A percentile compares a stretch with the other conserved stretches of the same genome.
These are phyloP conservation scores for Anarrhichthys ocellatus DNA, from an alignment of 2,113 vertebrate species.

Conservation along the genomic window DNA sequence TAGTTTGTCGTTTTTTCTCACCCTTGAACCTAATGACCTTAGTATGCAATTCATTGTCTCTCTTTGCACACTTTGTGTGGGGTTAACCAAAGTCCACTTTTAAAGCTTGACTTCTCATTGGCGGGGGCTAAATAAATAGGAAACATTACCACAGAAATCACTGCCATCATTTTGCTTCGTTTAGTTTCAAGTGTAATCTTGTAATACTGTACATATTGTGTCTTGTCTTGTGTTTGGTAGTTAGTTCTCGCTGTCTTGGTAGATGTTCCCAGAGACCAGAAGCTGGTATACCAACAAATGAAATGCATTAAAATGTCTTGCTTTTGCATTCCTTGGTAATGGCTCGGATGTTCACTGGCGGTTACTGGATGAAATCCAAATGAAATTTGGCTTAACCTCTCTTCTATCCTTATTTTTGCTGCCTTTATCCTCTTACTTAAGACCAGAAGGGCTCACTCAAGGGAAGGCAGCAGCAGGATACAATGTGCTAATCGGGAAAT, in stretches of 20 bases:
- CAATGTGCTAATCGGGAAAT: not conserved
- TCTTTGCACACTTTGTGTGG: not conserved
- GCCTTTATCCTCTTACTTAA: not conserved
- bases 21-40: not conserved
- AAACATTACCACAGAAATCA: not conserved
- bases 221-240: slow-evolving; percentile 4
- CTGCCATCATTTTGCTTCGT: not conserved
- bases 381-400: not conserved
- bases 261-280: not conserved
- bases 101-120: slow-evolving; percentile 8
- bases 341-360: not conserved
- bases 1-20: slow-evolving; percentile 7
- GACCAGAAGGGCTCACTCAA: not conserved
- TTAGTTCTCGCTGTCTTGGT: not conserved
- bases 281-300: not conserved
- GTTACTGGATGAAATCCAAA: not conserved
- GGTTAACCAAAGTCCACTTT: not conserved
- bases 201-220: not conserved
- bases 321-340: not conserved
- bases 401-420: not conserved
- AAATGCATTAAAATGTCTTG: not conserved
- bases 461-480: not conserved
- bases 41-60: not conserved
- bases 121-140: not conserved
- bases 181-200: not conserved